phyloP scores from a whole-genome alignment of 2,797 vertebrate species.

The Spondyliosoma cantharus region DNA sequence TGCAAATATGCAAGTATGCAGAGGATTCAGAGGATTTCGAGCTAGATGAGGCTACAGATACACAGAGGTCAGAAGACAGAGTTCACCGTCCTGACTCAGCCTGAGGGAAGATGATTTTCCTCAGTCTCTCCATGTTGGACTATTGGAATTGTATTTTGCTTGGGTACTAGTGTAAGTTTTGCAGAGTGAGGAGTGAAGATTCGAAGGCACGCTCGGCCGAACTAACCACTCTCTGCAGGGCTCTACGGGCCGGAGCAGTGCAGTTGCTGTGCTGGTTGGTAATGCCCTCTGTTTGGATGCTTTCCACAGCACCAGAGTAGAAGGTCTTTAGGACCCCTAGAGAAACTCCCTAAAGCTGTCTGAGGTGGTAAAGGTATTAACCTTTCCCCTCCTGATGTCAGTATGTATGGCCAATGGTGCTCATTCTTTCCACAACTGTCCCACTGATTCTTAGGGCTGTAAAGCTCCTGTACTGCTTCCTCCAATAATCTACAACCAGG shows the following conservation, averaged over 20 bases:
- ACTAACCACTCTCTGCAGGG: neutral
- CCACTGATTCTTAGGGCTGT: neutral
- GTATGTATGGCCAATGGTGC: neutral
- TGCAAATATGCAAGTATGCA: neutral
- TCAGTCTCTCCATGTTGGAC: constrained; percentile 14
- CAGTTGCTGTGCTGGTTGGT: neutral
- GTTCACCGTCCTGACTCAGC: neutral
- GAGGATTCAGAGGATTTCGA: neutral
- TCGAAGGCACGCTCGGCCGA: neutral
- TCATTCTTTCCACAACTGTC: too few species aligned
- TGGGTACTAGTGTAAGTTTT: neutral
- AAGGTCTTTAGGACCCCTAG: neutral
- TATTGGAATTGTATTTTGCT: constrained; percentile 2
- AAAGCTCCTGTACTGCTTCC: neutral
- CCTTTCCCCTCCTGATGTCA: neutral
- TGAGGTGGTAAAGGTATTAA: neutral
- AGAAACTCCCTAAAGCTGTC: neutral
- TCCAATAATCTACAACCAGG: neutral
- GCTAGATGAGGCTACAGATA: neutral
- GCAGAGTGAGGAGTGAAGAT: constrained; percentile 22
- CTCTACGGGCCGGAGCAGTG: constrained; percentile 6
- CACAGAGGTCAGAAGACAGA: neutral
- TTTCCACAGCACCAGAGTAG: constrained; percentile 8
- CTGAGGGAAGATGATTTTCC: neutral
- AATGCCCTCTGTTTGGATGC: neutral